These are phyloP conservation scores for Muscicapa comitata DNA, from an alignment of 2,797 vertebrate species.

Conservation along the genomic window DNA sequence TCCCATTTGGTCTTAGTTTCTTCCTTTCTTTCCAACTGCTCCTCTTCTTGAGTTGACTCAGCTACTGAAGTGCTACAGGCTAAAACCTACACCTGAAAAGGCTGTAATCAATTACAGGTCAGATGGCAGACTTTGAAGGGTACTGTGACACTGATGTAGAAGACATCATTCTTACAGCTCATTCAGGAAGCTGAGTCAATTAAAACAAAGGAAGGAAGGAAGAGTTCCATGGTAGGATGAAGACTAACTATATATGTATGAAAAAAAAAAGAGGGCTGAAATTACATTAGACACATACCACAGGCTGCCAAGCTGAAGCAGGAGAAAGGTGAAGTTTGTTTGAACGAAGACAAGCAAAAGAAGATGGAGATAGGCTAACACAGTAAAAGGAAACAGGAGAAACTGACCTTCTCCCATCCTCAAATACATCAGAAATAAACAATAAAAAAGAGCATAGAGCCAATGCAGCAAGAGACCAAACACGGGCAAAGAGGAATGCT, in stretches of 20 bases:
- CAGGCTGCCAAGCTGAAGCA: background rate
- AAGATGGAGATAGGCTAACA: background rate
- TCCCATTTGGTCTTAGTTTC: background rate
- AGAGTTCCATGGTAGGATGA: background rate
- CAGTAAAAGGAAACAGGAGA: background rate
- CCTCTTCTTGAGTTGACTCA: background rate
- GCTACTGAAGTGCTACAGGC: background rate
- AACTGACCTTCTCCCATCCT: background rate
- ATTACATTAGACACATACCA: background rate
- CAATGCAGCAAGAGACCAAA: background rate
- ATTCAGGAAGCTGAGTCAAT: background rate
- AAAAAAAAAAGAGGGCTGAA: background rate
- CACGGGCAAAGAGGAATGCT: rapidly evolving
- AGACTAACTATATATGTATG: background rate
- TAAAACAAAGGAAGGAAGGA: background rate
- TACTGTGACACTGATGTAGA: background rate
- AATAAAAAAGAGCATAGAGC: background rate
- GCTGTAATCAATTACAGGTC: background rate
- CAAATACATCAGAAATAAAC: background rate
- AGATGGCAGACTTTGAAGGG: background rate
- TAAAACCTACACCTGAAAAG: background rate
- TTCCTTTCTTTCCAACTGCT: background rate
- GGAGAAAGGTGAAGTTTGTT: background rate
- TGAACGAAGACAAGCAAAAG: background rate
- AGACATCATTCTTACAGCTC: background rate